A percentile compares a stretch with the other conserved stretches of the same genome.
phyloP scores from a whole-genome alignment of 2,113 vertebrate species.

The Piliocolobus tephrosceles region DNA sequence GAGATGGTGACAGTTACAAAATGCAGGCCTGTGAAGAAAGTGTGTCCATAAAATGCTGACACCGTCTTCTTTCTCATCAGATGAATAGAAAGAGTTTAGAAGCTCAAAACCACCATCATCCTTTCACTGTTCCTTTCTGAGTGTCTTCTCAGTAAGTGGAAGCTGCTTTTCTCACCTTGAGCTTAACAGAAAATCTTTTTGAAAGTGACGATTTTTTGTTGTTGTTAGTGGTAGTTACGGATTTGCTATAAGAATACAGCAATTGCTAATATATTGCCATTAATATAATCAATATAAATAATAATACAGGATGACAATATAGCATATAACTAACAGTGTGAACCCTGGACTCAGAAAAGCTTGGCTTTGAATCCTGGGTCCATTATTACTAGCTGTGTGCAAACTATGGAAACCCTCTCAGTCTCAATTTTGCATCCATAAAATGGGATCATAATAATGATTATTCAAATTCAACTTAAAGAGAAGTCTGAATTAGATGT shows the following conservation, averaged over 20 bases:
- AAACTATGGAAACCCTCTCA: not conserved
- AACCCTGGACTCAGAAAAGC: not conserved
- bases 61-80: not conserved
- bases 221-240: not conserved
- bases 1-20: slow-evolving; percentile 41
- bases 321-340: not conserved
- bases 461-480: not conserved
- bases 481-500: not conserved
- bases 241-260: not conserved
- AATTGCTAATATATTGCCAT: not conserved
- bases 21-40: slow-evolving; percentile 17
- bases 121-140: not conserved
- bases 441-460: not conserved
- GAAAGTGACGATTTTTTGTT: not conserved
- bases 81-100: not conserved
- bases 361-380: not conserved
- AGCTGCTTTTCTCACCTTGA: slow-evolving; percentile 43
- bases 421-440: not conserved
- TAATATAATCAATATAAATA: not conserved
- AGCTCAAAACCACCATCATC: not conserved
- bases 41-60: not conserved
- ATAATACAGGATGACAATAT: not conserved
- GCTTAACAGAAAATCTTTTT: slow-evolving; percentile 3
- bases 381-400: not conserved
- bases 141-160: not conserved